Conservation (phyloP, 2,888 invertebrate genomes). For the Drosophila peninsularis region DNA sequence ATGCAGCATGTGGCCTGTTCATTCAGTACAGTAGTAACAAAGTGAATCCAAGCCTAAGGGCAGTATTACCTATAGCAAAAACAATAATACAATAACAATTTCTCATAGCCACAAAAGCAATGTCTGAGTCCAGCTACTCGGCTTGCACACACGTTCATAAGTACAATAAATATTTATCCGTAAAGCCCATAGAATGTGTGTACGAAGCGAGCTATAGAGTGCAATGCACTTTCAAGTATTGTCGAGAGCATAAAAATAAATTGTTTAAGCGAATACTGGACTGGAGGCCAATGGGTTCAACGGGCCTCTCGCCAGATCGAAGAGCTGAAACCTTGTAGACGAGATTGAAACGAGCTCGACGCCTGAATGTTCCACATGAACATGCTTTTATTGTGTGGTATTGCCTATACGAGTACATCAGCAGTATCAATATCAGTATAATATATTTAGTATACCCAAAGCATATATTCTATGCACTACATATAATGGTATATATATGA, state of each 20-base stretch:
- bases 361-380: constrained; percentile 25
- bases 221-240: constrained; percentile 40
- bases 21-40: no score
- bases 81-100: neutral
- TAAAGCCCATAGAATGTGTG: neutral
- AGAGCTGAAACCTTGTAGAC: constrained; percentile 30
- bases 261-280: neutral
- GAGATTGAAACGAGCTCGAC: constrained; percentile 4
- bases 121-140: neutral
- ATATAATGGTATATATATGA: constrained; percentile 4
- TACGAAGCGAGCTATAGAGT: constrained; percentile 13
- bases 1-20: no score
- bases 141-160: neutral
- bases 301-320: constrained; percentile 6
- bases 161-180: neutral
- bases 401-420: constrained; percentile 50
- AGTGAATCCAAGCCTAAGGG: neutral
- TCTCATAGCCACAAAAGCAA: neutral
- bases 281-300: constrained; percentile 1
- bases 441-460: constrained; percentile 4
- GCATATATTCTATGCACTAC: constrained; percentile 49
- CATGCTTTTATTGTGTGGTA: constrained; percentile 45
- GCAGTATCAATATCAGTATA: constrained; percentile 20
- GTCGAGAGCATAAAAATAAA: neutral
- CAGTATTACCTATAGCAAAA: neutral